Evolutionary conservation across 2,113 vertebrate species (phyloP), one percentile per base, ranked within the genome.

Genomic region (Agelaius phoeniceus): DNA sequence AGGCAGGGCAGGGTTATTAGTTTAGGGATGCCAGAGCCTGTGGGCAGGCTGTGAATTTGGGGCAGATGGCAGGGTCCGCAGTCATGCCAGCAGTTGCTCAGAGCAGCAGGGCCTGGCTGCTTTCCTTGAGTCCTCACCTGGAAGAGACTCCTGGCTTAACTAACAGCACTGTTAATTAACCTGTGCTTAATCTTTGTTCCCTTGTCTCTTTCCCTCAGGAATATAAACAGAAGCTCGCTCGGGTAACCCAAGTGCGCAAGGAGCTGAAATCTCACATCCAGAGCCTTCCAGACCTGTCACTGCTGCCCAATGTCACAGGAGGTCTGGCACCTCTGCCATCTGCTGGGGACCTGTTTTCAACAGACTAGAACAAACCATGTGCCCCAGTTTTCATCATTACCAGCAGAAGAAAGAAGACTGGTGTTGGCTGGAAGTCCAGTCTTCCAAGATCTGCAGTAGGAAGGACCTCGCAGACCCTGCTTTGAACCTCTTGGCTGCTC

Each of bases 191-290:
- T 52, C 54, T 49, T 20, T 10, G 2, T 73, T 85, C 43, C 90
- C 62, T 39, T 82, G 28, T 94, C 58, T 93, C 57, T 94, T n/a
- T 90, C 33, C 78, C 48, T 66, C 97, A 99, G 99, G 99, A 99
- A 61, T 99, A 99, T 58, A 99, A 99, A 90, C 99, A 99, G 98
- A 99, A 99, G 97, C 98, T 99, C 30, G 99, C 99, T 13, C 98
- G 99, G 49, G 99, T 99, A 62, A 99, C 99, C 75, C 99, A 99
- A 85, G 99, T 99, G 82, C 99, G 99, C 93, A 99, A 99, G 97
- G 99, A 99, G 97, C 98, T 99, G 37, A 99, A 99, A 93, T 99
- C 99, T 33, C 99, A 99, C 97, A 99, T 99, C 98, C 99, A 99
- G 98, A 99, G 99, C 97, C 98, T 99, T 63, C 99, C 99, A 3